Evolutionary conservation across 30 jellyfish, hydroid and myxozoan species (phyloP).

Genomic region (Nemopilema nomurai): DNA sequence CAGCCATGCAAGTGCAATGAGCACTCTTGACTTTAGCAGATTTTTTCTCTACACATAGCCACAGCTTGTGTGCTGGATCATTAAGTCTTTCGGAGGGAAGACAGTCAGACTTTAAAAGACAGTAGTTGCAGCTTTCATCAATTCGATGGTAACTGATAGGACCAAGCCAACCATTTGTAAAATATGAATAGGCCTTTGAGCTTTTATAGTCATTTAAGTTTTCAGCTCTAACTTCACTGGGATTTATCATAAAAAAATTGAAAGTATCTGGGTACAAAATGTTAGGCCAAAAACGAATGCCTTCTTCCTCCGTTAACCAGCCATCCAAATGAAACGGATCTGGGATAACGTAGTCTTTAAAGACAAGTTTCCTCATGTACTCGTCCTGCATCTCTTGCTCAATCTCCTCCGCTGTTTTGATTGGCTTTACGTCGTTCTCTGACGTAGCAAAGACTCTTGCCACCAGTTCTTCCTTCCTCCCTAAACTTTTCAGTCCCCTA

Average conservation of each 20-base stretch:
- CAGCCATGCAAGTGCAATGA: slow-evolving; percentile 68
- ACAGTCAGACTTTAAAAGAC: slow-evolving; percentile 38
- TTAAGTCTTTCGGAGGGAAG: slow-evolving; percentile 16
- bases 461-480: slow-evolving; percentile 22
- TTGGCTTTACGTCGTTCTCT: slow-evolving; percentile 18
- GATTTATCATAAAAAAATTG: slow-evolving; percentile 24
- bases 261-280: slow-evolving; percentile 42
- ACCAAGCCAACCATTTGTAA: slow-evolving; percentile 37
- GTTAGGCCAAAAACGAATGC: slow-evolving; percentile 32
- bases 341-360: slow-evolving; percentile 21
- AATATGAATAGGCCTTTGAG: slow-evolving; percentile 27
- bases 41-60: slow-evolving; percentile 16
- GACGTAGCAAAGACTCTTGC: slow-evolving; percentile 30
- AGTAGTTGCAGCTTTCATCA: not conserved
- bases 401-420: slow-evolving; percentile 19
- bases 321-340: slow-evolving; percentile 49
- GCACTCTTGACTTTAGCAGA: not conserved
- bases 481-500: slow-evolving; percentile 3
- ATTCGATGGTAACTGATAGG: slow-evolving; percentile 20
- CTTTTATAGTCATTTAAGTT: slow-evolving; percentile 30
- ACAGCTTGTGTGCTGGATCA: slow-evolving; percentile 35
- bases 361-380: slow-evolving; percentile 7
- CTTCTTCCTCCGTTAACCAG: slow-evolving; percentile 43
- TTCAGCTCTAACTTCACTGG: slow-evolving; percentile 34
- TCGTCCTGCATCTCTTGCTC: slow-evolving; percentile 15